Evolutionary conservation across 2,113 vertebrate genomes (phyloP).

Genomic region (Numenius arquata): DNA sequence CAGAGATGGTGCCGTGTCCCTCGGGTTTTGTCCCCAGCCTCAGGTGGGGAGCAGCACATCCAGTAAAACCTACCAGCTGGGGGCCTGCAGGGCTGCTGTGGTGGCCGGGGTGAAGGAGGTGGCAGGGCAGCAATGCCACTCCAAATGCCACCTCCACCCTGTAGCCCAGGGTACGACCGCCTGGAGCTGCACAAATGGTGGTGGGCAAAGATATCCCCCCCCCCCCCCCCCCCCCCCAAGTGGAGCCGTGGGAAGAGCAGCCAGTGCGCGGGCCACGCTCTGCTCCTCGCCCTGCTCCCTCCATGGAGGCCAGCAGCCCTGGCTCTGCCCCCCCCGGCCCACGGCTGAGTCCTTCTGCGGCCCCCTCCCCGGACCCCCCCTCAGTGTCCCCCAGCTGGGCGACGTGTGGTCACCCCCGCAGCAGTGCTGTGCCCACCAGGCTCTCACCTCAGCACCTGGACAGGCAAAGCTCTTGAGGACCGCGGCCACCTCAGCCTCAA

Average conservation of each 20-base stretch:
- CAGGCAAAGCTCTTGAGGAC: not conserved
- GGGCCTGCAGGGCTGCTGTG: not conserved
- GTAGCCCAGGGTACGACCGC: not conserved
- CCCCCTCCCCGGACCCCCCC: not conserved
- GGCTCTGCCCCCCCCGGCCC: not conserved
- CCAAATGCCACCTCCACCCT: not conserved
- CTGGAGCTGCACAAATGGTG: not conserved
- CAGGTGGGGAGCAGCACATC: not conserved
- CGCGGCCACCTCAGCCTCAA: not conserved
- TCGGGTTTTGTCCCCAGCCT: not conserved
- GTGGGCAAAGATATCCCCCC: not conserved
- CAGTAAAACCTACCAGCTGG: not conserved
- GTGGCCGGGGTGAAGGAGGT: not conserved
- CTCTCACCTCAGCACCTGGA: not conserved
- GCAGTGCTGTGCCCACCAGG: accelerated
- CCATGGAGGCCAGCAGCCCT: not conserved
- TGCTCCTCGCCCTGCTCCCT: accelerated
- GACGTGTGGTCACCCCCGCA: accelerated
- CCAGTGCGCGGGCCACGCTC: not conserved
- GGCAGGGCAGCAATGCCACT: not conserved
- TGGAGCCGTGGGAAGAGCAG: not conserved
- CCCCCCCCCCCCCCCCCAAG: too few species aligned
- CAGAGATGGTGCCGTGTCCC: not conserved
- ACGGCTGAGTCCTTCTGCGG: accelerated
- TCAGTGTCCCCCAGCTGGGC: not conserved